Percentiles rank a stretch among this genome's conserved stretches.
Evolutionary conservation across 2,888 invertebrate genomes (phyloP).

Genomic region (Thysanoteuthis rhombus): DNA sequence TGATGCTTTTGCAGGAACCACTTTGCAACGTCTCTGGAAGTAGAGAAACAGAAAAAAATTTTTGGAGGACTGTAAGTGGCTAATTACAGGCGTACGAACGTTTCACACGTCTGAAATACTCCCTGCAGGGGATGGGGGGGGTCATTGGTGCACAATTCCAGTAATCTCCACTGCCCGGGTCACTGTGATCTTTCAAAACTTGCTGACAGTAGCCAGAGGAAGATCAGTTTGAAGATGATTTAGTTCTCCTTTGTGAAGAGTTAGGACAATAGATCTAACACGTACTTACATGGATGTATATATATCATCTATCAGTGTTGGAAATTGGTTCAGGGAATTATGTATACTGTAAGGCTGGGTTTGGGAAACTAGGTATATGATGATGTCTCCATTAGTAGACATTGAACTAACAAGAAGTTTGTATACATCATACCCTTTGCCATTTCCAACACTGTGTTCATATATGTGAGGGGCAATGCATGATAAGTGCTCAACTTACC

Average conservation of each 20-base stretch:
- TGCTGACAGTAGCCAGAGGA: no score
- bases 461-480: no score
- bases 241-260: not conserved
- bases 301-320: no score
- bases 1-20: not conserved
- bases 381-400: no score
- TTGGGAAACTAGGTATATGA: no score
- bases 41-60: not conserved
- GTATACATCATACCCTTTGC: no score
- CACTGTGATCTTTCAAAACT: not conserved
- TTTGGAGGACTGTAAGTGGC: not conserved
- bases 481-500: no score
- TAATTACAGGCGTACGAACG: not conserved
- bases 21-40: not conserved
- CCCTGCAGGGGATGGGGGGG: not conserved
- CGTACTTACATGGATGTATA: not conserved
- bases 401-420: no score
- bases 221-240: no score
- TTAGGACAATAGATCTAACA: not conserved
- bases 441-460: no score
- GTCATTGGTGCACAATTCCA: not conserved
- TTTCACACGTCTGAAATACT: not conserved
- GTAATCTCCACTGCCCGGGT: not conserved
- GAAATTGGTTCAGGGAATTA: no score
- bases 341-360: no score